Conservation (phyloP, 2,113 vertebrate species). For the Phalacrocorax carbo region DNA sequence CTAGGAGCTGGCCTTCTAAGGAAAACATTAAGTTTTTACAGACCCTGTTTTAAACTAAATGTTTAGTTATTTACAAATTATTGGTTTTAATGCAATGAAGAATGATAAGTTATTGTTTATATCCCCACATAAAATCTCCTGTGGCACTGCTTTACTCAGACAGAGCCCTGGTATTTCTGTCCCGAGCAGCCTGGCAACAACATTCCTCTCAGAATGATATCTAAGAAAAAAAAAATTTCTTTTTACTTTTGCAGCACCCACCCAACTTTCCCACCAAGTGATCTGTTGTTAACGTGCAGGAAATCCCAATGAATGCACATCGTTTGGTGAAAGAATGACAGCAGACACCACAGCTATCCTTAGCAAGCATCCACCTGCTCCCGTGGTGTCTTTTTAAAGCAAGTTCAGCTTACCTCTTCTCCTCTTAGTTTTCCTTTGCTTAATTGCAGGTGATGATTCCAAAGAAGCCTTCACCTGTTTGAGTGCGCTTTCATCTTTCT, state of each 20-base stretch:
- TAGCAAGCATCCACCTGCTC: slow-evolving; percentile 75
- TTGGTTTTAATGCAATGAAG: not conserved
- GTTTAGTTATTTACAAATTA: not conserved
- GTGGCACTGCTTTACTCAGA: not conserved
- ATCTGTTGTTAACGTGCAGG: slow-evolving; percentile 41
- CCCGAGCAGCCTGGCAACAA: not conserved
- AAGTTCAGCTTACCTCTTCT: slow-evolving; percentile 72
- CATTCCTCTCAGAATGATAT: not conserved
- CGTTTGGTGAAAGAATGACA: slow-evolving; percentile 61
- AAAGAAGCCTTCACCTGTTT: slow-evolving; percentile 78
- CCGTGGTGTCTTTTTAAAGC: slow-evolving; percentile 60
- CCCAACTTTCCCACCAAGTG: slow-evolving; percentile 26
- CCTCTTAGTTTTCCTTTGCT: slow-evolving; percentile 74
- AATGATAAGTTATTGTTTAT: not conserved
- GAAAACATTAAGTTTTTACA: not conserved
- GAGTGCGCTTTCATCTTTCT: slow-evolving; percentile 77
- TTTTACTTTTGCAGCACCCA: not conserved
- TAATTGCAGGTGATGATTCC: slow-evolving; percentile 82
- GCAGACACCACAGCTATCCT: slow-evolving; percentile 46
- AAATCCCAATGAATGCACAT: slow-evolving; percentile 32
- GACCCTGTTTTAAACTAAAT: not conserved
- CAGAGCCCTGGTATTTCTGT: not conserved
- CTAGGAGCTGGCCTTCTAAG: not conserved
- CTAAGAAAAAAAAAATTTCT: not conserved
- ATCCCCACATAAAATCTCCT: not conserved